A percentile compares a stretch with the other conserved stretches of the same genome.
These are phyloP conservation scores for Ophion slaviceki DNA, from an alignment of 2,888 invertebrate genomes.

Conservation along the genomic window DNA sequence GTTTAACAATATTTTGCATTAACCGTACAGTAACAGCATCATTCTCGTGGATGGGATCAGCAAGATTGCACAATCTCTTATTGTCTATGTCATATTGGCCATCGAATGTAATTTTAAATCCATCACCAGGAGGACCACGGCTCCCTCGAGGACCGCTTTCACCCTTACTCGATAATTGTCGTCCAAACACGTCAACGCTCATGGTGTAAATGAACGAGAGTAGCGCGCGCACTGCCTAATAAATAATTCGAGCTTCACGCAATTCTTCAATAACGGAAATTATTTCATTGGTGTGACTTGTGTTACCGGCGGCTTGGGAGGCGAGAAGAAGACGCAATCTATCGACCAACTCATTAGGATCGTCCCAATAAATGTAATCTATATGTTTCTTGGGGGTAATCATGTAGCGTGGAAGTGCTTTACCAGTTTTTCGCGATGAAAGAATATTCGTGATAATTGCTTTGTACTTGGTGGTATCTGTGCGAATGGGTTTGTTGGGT, in stretches of 20 bases:
- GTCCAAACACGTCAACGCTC: conserved; percentile 17
- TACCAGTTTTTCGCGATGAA: no score
- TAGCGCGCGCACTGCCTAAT: background rate
- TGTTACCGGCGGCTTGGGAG: background rate
- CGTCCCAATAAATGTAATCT: no score
- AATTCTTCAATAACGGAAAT: conserved; percentile 3
- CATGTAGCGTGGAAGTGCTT: no score
- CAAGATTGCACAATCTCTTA: conserved; percentile 24
- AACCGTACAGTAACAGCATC: background rate
- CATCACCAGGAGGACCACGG: conserved; percentile 12
- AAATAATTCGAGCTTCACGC: background rate
- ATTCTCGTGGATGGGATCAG: background rate
- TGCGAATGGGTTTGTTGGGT: no score
- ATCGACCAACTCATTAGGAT: conserved; percentile 17
- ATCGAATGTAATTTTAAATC: conserved; percentile 15
- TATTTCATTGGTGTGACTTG: background rate
- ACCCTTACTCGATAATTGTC: background rate
- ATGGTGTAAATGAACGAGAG: background rate
- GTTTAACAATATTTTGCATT: conserved; percentile 3
- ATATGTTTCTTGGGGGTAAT: no score
- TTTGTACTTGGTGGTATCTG: no score
- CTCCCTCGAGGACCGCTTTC: background rate
- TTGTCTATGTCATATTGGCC: conserved; percentile 28
- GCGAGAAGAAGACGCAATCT: background rate
- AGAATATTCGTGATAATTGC: no score